A percentile compares a stretch with the other conserved stretches of the same genome.
These are phyloP conservation scores for Apoderus coryli DNA, from an alignment of 2,888 invertebrate genomes.

Conservation along the genomic window DNA sequence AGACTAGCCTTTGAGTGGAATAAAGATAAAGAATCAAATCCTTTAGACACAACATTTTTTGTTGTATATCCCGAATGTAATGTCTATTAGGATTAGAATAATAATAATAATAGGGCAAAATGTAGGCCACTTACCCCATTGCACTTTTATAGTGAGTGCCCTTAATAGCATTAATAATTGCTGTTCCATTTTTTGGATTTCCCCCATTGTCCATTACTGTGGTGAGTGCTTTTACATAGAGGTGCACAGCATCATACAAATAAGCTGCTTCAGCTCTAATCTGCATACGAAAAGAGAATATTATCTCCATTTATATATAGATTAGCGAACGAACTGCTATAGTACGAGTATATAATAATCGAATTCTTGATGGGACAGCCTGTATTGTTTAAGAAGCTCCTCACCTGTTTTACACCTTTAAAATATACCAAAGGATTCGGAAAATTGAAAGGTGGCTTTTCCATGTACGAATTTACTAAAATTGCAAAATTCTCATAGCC, in stretches of 20 bases:
- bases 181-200: slow-evolving; percentile 65
- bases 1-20: no score
- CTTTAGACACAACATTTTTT: no score
- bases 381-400: slow-evolving; percentile 5
- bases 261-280: slow-evolving; percentile 82
- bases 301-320: no score
- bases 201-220: slow-evolving; percentile 53
- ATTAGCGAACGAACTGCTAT: no score
- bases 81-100: no score
- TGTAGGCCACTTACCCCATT: slow-evolving; percentile 52
- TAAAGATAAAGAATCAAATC: no score
- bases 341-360: background rate
- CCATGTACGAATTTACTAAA: slow-evolving; percentile 70
- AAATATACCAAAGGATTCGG: slow-evolving; percentile 61
- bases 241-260: slow-evolving; percentile 84
- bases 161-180: slow-evolving; percentile 61
- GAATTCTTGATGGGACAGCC: background rate
- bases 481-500: slow-evolving; percentile 59
- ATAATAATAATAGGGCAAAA: no score
- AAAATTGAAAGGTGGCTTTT: slow-evolving; percentile 76
- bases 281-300: slow-evolving; percentile 32
- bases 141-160: slow-evolving; percentile 68
- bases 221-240: slow-evolving; percentile 73
- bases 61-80: no score
- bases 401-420: slow-evolving; percentile 54